Conservation (phyloP, 2,888 invertebrate species). For the Globia sparganii region DNA sequence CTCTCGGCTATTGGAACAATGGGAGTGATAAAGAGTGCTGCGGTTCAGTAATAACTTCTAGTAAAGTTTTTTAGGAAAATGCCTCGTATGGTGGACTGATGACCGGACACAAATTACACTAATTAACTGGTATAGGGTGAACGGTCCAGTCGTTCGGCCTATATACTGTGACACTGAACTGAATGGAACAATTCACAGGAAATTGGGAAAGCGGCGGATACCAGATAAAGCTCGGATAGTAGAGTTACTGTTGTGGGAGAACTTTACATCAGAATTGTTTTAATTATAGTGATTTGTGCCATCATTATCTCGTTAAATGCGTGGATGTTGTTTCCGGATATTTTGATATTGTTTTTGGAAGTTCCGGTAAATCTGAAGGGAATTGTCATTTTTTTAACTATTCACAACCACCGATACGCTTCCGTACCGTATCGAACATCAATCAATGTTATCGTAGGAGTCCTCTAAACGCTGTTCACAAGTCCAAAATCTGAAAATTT, state of each 20-base stretch:
- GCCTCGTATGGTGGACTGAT: conserved; percentile 68
- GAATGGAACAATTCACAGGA: conserved; percentile 72
- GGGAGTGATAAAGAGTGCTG: conserved; percentile 67
- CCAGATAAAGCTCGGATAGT: conserved; percentile 52
- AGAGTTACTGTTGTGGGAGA: conserved; percentile 49
- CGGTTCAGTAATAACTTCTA: conserved; percentile 69
- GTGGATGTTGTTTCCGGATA: conserved; percentile 32
- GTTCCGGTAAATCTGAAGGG: background rate
- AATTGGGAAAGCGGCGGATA: conserved; percentile 72
- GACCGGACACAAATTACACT: conserved; percentile 80
- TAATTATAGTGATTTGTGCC: conserved; percentile 51
- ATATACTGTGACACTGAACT: conserved; percentile 58
- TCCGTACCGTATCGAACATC: too few species aligned
- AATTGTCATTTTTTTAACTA: too few species aligned
- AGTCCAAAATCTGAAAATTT: too few species aligned
- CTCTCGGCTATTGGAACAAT: conserved; percentile 63
- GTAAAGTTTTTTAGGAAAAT: conserved; percentile 71
- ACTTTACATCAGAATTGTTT: conserved; percentile 47
- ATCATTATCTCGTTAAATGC: conserved; percentile 32
- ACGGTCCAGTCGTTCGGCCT: conserved; percentile 68
- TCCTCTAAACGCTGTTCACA: too few species aligned
- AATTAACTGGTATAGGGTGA: conserved; percentile 75
- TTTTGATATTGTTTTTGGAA: background rate
- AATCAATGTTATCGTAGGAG: too few species aligned
- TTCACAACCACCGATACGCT: too few species aligned